Evolutionary conservation across 2,888 invertebrate genomes (phyloP).

Genomic region (Torymus tubicola): DNA sequence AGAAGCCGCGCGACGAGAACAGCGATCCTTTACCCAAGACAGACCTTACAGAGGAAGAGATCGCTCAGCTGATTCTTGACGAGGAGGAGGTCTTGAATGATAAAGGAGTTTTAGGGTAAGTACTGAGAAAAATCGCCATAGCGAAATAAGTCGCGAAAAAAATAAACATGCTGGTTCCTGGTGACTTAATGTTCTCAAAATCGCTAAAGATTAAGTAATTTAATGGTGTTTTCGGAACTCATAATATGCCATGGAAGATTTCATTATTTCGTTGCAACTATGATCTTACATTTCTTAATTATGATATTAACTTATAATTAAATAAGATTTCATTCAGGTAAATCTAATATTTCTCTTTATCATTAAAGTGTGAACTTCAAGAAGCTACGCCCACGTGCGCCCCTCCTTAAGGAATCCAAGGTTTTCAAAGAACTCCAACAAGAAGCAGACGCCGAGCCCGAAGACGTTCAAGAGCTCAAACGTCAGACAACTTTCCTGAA

Average conservation of each 20-base stretch:
- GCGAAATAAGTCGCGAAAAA: no score
- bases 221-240: no score
- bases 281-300: no score
- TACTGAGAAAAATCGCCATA: neutral
- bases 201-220: no score
- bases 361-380: conserved; percentile 82
- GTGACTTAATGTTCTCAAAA: no score
- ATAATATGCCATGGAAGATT: no score
- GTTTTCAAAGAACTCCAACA: conserved; percentile 79
- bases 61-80: conserved; percentile 83
- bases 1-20: conserved; percentile 70
- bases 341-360: neutral
- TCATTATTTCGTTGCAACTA: no score
- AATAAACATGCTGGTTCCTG: no score
- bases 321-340: no score
- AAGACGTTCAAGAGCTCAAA: conserved; percentile 68
- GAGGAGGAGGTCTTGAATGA: conserved; percentile 83
- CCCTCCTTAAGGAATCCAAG: conserved; percentile 82
- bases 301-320: no score
- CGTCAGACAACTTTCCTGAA: conserved; percentile 84
- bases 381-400: conserved; percentile 82
- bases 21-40: conserved; percentile 72
- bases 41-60: conserved; percentile 82
- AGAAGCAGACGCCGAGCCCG: conserved; percentile 68
- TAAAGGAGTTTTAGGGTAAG: conserved; percentile 83